Evolutionary conservation across 2,113 vertebrate genomes (phyloP).

Genomic region (Chauna torquata): DNA sequence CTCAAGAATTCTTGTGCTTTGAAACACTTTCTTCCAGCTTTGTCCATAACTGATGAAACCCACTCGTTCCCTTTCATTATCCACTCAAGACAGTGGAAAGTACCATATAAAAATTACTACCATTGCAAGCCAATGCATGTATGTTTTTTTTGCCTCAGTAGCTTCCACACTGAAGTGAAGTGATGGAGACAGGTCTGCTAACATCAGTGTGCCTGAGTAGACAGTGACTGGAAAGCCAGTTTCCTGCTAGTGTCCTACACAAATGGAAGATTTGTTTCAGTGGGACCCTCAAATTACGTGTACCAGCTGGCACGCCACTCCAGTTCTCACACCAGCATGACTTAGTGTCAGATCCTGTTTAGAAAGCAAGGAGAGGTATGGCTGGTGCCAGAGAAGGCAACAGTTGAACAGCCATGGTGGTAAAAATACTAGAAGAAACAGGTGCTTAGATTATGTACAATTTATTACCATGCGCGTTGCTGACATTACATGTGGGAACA

Average conservation of each 20-base stretch:
- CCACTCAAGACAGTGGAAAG: neutral
- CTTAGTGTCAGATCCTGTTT: neutral
- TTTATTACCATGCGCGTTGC: neutral
- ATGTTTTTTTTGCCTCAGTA: neutral
- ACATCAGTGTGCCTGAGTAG: neutral
- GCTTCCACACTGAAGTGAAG: neutral
- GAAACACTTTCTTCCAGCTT: neutral
- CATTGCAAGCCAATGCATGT: rapidly evolving
- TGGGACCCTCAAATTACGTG: neutral
- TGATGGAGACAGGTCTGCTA: neutral
- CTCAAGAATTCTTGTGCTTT: neutral
- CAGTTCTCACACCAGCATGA: neutral
- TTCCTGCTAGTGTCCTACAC: neutral
- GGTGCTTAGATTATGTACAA: neutral
- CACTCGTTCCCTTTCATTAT: neutral
- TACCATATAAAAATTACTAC: neutral
- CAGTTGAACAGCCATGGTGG: neutral
- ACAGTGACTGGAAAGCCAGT: neutral
- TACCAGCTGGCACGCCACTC: neutral
- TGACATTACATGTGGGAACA: neutral
- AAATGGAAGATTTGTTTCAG: neutral
- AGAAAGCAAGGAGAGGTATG: neutral
- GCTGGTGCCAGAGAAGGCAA: neutral
- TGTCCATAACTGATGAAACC: neutral
- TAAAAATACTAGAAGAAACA: neutral